Evolutionary conservation across 2,888 invertebrate species (phyloP).

Genomic region (Blastobasis adustella): DNA sequence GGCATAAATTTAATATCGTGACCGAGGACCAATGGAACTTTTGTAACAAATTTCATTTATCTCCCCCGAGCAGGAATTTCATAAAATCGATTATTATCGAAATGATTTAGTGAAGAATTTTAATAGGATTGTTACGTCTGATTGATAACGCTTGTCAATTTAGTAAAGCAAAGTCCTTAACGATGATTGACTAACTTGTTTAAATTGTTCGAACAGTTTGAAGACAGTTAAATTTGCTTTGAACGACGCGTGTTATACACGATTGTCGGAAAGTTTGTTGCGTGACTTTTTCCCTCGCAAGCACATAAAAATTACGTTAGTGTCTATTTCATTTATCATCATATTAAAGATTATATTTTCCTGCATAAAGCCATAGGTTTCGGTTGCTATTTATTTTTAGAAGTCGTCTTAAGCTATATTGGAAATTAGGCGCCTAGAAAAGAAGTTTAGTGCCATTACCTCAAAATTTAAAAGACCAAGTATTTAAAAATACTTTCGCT

Average conservation of each 20-base stretch:
- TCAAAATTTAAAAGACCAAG: too few species aligned
- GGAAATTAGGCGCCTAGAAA: too few species aligned
- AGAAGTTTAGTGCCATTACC: too few species aligned
- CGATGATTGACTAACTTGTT: neutral
- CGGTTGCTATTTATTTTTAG: too few species aligned
- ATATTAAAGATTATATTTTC: too few species aligned
- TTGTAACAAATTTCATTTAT: constrained; percentile 72
- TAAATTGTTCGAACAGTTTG: neutral
- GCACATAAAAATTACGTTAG: too few species aligned
- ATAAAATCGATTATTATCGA: constrained; percentile 63
- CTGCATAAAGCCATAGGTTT: too few species aligned
- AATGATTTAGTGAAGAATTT: constrained; percentile 52
- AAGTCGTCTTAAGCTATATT: too few species aligned
- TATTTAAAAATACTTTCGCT: too few species aligned
- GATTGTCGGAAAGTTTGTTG: neutral
- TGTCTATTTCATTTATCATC: too few species aligned
- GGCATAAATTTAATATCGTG: constrained; percentile 70
- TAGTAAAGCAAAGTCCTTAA: neutral
- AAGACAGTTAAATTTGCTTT: neutral
- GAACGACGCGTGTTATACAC: neutral
- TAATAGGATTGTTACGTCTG: constrained; percentile 32
- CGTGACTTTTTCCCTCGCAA: neutral
- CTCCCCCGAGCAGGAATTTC: constrained; percentile 57
- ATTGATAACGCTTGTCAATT: constrained; percentile 21
- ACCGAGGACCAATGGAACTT: constrained; percentile 58